These are phyloP conservation scores for Alexandromys fortis DNA, from an alignment of 2,113 vertebrate genomes.

Conservation along the genomic window DNA sequence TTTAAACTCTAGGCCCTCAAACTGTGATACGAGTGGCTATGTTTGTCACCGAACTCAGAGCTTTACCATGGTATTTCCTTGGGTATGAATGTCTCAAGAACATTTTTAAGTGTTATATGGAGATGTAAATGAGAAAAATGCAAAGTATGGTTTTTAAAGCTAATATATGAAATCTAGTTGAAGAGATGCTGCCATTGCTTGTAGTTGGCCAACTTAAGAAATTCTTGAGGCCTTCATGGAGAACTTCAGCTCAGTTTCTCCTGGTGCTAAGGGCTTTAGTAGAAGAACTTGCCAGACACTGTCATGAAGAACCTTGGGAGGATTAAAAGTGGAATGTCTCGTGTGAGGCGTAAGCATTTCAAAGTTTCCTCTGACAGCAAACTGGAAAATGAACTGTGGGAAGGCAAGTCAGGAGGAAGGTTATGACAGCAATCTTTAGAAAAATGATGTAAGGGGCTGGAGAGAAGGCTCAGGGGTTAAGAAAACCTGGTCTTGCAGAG, in stretches of 20 bases:
- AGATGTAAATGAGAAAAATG: background rate
- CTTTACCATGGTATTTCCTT: background rate
- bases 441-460: background rate
- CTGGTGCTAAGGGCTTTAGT: background rate
- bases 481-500: background rate
- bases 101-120: background rate
- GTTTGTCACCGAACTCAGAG: background rate
- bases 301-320: background rate
- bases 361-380: background rate
- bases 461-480: background rate
- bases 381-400: background rate
- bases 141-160: background rate
- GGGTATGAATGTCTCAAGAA: background rate
- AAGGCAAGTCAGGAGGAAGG: background rate
- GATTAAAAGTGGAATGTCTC: background rate
- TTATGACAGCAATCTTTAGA: background rate
- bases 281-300: background rate
- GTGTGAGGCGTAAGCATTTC: background rate
- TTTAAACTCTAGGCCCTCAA: background rate
- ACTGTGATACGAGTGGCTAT: background rate
- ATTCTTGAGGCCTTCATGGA: background rate
- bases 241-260: background rate
- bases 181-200: slow-evolving; percentile 6
- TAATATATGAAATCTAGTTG: background rate
- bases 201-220: background rate